Evolutionary conservation across 1,140 invertebrate species (phyloP), one percentile per base, ranked within the genome.

Genomic region (Musca domestica): DNA sequence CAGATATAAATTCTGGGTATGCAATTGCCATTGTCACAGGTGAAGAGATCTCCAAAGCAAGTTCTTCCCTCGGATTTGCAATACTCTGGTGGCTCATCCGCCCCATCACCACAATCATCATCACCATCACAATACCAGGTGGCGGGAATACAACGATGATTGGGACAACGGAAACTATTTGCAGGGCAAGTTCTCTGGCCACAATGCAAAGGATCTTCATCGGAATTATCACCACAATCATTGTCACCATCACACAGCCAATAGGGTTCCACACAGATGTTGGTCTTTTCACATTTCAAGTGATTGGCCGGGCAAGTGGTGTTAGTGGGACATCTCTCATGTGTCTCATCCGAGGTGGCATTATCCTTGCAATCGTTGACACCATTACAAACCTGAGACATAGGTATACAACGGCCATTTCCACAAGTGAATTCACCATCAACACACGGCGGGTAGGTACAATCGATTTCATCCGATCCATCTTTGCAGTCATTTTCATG

Each of bases 1-100:
- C 98, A 99, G n/a, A 97, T 95, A 81, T 98, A 99, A 69, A 95
- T 96, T 68, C 93, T 85, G 0, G 94, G 95, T 71, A 99, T 96
- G 80, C 97, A 99, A 75, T 96, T 97, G 6, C 95, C 96, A 83
- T 98, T 98, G 74, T 95, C 93, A 76, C 97, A 99, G 0, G 95
- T 96, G 76, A 98, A 98, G 0, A 96, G 83, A 81, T 97, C 95
- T 0, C 95, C 93, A 72, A 95, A 96, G 78, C 96, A 98, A 1
- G 95, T 97, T 71, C 95, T 87, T n/a, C 94, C 94, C 79, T 96
- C 94, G 15, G 91, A 93, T 74, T 95, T 93, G 76, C 95, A 97
- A 78, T 96, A 96, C 74, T 92, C 92, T 73, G 91, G 91, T 1
- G 93, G 93, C 82, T 96, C 94, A 75, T 97, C 95, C 7, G 91